These are phyloP conservation scores for Malurus splendens DNA, from an alignment of 2,797 vertebrate species.

Conservation along the genomic window DNA sequence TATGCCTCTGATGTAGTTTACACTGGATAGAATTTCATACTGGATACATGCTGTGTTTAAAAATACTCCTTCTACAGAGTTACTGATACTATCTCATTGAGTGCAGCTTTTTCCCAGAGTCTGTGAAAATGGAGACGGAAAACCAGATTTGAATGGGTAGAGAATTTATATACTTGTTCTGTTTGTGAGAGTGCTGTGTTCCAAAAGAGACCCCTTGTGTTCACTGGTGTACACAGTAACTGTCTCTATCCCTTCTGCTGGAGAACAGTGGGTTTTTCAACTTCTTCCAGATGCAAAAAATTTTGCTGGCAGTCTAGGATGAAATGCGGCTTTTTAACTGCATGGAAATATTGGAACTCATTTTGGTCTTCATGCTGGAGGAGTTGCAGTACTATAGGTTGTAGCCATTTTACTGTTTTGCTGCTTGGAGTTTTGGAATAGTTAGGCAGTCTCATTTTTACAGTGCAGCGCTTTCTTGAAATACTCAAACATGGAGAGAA, in stretches of 20 bases:
- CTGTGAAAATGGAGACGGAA: background rate
- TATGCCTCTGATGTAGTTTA: background rate
- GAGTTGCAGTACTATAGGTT: background rate
- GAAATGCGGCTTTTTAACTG: background rate
- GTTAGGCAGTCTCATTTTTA: background rate
- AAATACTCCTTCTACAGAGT: slow-evolving; percentile 1
- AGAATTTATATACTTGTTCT: background rate
- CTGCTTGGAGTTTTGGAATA: background rate
- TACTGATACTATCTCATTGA: slow-evolving; percentile 12
- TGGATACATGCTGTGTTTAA: background rate
- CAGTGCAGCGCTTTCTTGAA: background rate
- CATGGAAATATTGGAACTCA: background rate
- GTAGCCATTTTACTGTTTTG: background rate
- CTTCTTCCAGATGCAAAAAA: slow-evolving; percentile 4
- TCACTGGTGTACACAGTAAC: background rate
- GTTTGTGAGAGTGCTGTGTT: background rate
- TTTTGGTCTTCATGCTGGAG: background rate
- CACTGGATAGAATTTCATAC: background rate
- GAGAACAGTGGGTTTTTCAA: background rate
- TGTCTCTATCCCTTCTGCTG: background rate
- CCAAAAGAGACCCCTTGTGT: slow-evolving; percentile 65
- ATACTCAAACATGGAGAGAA: background rate
- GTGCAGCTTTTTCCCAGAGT: slow-evolving; percentile 9
- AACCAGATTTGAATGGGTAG: background rate
- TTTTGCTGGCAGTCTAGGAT: background rate